Percentiles rank a stretch among this genome's conserved stretches.
Conservation (phyloP, 2,888 invertebrate species). For the Chymomyza amoena region DNA sequence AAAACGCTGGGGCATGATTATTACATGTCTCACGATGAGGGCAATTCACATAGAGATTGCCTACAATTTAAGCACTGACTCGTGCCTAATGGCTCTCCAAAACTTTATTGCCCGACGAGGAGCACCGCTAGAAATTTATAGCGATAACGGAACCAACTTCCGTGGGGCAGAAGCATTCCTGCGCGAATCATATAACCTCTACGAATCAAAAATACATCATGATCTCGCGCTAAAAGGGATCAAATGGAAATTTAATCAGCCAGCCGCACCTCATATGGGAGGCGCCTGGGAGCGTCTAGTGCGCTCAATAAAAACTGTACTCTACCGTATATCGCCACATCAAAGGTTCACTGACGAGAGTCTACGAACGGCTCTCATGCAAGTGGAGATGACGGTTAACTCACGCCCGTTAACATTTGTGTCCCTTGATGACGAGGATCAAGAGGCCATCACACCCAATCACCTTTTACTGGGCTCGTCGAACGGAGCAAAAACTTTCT, state of each 20-base stretch:
- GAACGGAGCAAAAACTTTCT: too few species aligned
- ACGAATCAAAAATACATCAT: constrained; percentile 14
- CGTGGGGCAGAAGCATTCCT: constrained; percentile 6
- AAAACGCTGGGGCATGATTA: constrained; percentile 41
- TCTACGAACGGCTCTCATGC: constrained; percentile 14
- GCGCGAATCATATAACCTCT: not conserved
- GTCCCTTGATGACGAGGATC: constrained; percentile 1
- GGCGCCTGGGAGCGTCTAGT: too few species aligned
- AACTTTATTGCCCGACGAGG: constrained; percentile 28
- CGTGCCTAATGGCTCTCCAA: constrained; percentile 30
- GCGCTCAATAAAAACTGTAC: too few species aligned
- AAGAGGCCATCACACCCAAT: constrained; percentile 33
- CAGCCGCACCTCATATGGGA: too few species aligned
- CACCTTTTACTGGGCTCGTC: constrained; percentile 20
- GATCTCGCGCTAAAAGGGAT: constrained; percentile 11
- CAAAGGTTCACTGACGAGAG: constrained; percentile 32
- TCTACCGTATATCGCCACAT: constrained; percentile 20
- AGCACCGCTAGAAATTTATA: not conserved
- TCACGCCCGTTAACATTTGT: constrained; percentile 11
- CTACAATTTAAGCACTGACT: constrained; percentile 32
- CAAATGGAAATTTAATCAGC: too few species aligned
- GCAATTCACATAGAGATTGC: constrained; percentile 40
- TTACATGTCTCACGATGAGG: constrained; percentile 40
- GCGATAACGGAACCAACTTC: constrained; percentile 12
- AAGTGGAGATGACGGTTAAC: constrained; percentile 26